These are phyloP conservation scores for Melopsittacus undulatus DNA, from an alignment of 2,797 vertebrate species.

Conservation along the genomic window DNA sequence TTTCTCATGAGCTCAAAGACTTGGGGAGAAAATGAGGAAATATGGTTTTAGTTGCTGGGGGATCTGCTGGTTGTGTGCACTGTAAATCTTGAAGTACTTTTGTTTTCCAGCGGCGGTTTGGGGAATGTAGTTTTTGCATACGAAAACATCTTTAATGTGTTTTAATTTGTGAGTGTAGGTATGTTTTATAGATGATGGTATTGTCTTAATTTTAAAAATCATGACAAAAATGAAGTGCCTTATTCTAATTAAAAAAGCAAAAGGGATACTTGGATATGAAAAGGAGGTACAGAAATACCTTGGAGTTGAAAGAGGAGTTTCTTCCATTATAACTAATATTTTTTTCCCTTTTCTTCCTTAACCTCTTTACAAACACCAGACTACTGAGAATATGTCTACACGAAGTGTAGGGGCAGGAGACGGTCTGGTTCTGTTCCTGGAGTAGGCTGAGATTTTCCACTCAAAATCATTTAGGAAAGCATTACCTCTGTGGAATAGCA, in stretches of 20 bases:
- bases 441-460: background rate
- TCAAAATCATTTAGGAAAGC: background rate
- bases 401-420: background rate
- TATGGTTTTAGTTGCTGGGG: background rate
- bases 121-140: background rate
- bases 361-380: background rate
- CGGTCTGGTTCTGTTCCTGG: background rate
- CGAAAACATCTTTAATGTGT: background rate
- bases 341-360: background rate
- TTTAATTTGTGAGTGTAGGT: background rate
- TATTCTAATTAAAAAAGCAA: background rate
- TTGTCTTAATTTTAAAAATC: background rate
- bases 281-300: background rate
- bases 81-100: conserved; percentile 11
- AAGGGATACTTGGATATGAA: background rate
- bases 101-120: background rate
- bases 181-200: background rate
- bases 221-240: background rate
- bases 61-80: background rate
- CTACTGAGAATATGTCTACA: fast-evolving
- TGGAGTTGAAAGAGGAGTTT: background rate
- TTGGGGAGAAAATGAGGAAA: background rate
- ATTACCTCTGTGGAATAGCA: background rate
- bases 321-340: background rate
- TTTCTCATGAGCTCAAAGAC: background rate